Evolutionary conservation across 92 coral and sea anemone genomes (phyloP), one percentile per base, ranked within the genome.

Genomic region (Porites evermanni): DNA sequence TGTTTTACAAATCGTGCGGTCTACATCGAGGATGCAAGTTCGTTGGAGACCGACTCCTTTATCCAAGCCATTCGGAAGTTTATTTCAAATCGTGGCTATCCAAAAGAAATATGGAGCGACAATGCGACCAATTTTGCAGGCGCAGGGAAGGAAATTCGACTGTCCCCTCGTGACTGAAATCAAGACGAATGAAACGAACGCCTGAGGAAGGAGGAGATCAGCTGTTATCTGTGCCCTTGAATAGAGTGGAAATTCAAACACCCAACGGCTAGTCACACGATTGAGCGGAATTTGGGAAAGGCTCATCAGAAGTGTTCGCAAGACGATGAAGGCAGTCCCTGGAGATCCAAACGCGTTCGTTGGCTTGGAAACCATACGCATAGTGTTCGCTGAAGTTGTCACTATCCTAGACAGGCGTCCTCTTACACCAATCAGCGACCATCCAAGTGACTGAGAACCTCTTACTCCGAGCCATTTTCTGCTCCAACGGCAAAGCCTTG

Each of bases 401-500:
- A 74, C 85, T 18, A 83, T 91, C 68, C 89, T 88, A 20, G 88
- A 92, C 93, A 86, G 88, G 17, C 87, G 91, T n/a, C 93, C 91
- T 47, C 75, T 92, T 53, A 85, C 91, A 64, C 84, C 91, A n/a
- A 83, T 73, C 75, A 88, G 88, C 52, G 90, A 92, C 5, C 91
- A 92, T 63, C 92, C 92, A 47, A 89, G 74, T 56, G 93, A 93
- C 78, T 76, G 58, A 50, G 92, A 93, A 71, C 87, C 96, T 53
- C 76, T 93, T 10, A 93, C 96, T 2, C 93, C 91, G 6, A 90
- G 82, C 21, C 92, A 93, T 75, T 74, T 93, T 14, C 76, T 93
- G 59, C 79, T 85, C 51, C 96, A 93, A 77, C 86, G 91, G 60
- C 84, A 83, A 68, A 75, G 71, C 64, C 21, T 87, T n/a, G 91